Base-by-base conservation (phyloP, 2,113 vertebrate genomes). In the Zosterops borbonicus region DNA sequence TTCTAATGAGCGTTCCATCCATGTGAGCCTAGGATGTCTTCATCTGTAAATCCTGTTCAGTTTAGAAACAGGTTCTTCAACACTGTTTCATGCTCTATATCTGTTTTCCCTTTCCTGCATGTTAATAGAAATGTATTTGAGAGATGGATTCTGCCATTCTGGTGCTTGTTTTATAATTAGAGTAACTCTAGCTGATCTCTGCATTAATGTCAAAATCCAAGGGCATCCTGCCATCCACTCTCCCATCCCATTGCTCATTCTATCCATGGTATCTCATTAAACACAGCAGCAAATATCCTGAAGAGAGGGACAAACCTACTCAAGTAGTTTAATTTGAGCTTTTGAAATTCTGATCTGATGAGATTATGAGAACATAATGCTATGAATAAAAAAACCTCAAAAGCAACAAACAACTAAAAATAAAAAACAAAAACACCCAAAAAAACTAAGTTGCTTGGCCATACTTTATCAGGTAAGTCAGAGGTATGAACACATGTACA, bases 121-220 rank as follows among this genome's bases (percentile, higher is more conserved):
- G 31, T 41, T 55, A 74, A 41, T 41, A 31, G 23, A 70, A 64
- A 46, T 49, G 4, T 58, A 17, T 47, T 78, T 78, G 59, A 52
- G 58, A 42, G 37, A 44, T 28, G 39, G 47, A 41, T 87, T 73
- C 21, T 81, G 39, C 64, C n/a, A 17, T 18, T 20, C 46, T 84
- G 28, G 11, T 75, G 37, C 65, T 73, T 64, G 33, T 35, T 62
- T 69, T 22, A 60, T 64, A 68, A 50, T 31, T 35, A 82, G 23
- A 83, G 29, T 75, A 86, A 42, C 25, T 89, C 65, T 92, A 91
- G 89, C 76, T 74, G 91, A 76, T 87, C 70, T 89, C 82, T 89
- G 28, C 35, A 56, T 70, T 83, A 71, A 42, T 33, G 7, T 64
- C 25, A 94, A 95, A 94, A 92, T 90, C 53, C 87, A 91, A 59